phyloP scores from a whole-genome alignment of 2,113 vertebrate species.

The Aphelocoma coerulescens region DNA sequence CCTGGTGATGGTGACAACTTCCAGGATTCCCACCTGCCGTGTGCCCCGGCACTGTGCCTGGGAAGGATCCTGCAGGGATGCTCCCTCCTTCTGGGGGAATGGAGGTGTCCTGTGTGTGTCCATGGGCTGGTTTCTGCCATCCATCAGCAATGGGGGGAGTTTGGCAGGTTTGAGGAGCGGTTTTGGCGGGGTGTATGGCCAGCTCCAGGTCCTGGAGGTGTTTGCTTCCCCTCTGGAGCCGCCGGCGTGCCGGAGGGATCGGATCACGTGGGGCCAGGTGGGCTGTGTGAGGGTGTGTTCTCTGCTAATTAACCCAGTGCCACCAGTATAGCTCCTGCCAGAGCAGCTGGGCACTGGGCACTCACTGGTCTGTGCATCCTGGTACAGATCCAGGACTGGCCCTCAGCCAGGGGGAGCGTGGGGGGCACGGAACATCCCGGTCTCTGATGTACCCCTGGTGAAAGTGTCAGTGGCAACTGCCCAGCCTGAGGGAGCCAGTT shows the following conservation, averaged over 20 bases:
- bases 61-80: not conserved
- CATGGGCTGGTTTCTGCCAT: rapidly evolving
- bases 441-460: rapidly evolving
- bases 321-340: not conserved
- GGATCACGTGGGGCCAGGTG: not conserved
- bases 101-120: rapidly evolving
- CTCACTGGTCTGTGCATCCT: not conserved
- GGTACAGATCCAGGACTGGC: rapidly evolving
- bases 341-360: not conserved
- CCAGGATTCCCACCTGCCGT: not conserved
- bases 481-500: rapidly evolving
- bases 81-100: rapidly evolving
- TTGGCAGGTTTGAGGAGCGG: not conserved
- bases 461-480: rapidly evolving
- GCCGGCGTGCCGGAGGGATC: rapidly evolving
- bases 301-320: not conserved
- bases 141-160: rapidly evolving
- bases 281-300: not conserved
- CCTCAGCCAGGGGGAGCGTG: rapidly evolving
- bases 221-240: not conserved
- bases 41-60: rapidly evolving
- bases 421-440: rapidly evolving
- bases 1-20: not conserved
- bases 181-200: not conserved
- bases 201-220: not conserved